Percentiles rank a stretch among this genome's conserved stretches.
Conservation (phyloP, 2,113 vertebrate species). For the Todiramphus chloris region DNA sequence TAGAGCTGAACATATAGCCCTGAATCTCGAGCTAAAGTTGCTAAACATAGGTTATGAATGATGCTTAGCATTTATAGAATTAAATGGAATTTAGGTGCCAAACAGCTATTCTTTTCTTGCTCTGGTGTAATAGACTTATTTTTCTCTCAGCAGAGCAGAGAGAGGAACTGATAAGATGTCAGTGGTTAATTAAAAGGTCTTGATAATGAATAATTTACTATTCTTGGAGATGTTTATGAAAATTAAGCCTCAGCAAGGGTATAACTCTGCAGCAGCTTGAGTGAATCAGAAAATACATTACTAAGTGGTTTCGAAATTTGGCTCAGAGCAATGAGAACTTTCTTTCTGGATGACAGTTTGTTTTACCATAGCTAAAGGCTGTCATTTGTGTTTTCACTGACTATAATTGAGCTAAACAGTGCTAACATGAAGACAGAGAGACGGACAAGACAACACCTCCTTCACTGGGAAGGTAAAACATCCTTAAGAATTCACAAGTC, state of each 20-base stretch:
- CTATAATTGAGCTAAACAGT: background rate
- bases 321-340: background rate
- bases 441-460: background rate
- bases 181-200: constrained; percentile 46
- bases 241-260: constrained; percentile 6
- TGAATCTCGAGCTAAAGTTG: background rate
- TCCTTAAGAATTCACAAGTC: background rate
- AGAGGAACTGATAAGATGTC: background rate
- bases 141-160: background rate
- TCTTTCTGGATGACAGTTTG: background rate
- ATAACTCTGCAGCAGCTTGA: background rate
- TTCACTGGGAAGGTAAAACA: background rate
- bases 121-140: background rate
- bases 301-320: background rate
- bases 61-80: background rate
- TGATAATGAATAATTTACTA: constrained; percentile 57
- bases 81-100: background rate
- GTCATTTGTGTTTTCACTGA: background rate
- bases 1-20: background rate
- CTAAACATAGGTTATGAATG: background rate
- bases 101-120: background rate
- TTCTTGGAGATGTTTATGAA: constrained; percentile 37
- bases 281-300: background rate
- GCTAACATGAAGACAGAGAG: background rate
- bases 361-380: constrained; percentile 21